Evolutionary conservation across 2,888 invertebrate genomes (phyloP).

Genomic region (Rhagonycha fulva): DNA sequence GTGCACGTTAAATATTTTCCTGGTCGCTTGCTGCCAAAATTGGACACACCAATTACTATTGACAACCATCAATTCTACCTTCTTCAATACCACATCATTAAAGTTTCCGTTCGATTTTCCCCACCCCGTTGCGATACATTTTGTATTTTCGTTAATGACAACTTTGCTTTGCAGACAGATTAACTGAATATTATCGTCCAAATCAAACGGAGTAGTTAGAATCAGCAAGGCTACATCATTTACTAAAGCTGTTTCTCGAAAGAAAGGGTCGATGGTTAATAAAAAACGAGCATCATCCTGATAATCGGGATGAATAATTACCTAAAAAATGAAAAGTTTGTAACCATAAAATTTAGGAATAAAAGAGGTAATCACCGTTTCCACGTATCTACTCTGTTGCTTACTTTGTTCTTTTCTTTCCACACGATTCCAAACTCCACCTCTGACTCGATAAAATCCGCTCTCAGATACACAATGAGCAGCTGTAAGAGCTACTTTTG

Average conservation of each 20-base stretch:
- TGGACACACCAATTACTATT: slow-evolving; percentile 63
- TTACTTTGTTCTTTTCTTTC: slow-evolving; percentile 41
- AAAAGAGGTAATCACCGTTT: slow-evolving; percentile 34
- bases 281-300: neutral
- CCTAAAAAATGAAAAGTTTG: slow-evolving; percentile 29
- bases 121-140: slow-evolving; percentile 38
- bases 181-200: slow-evolving; percentile 43
- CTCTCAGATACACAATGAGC: slow-evolving; percentile 45
- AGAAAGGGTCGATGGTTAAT: slow-evolving; percentile 28
- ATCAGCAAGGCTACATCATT: slow-evolving; percentile 49
- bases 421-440: slow-evolving; percentile 52
- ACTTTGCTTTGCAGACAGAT: slow-evolving; percentile 43
- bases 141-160: slow-evolving; percentile 25
- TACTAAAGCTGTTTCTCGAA: slow-evolving; percentile 29
- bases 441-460: slow-evolving; percentile 43
- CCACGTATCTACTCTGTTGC: slow-evolving; percentile 45
- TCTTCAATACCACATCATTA: slow-evolving; percentile 68
- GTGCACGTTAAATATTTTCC: slow-evolving; percentile 65
- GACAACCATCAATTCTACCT: slow-evolving; percentile 70
- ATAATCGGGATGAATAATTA: slow-evolving; percentile 44
- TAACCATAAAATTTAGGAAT: neutral
- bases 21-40: slow-evolving; percentile 66
- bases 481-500: slow-evolving; percentile 48
- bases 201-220: slow-evolving; percentile 40
- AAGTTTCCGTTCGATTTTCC: slow-evolving; percentile 44